phyloP scores from a whole-genome alignment of 2,888 invertebrate genomes.

The Metalampra italica region DNA sequence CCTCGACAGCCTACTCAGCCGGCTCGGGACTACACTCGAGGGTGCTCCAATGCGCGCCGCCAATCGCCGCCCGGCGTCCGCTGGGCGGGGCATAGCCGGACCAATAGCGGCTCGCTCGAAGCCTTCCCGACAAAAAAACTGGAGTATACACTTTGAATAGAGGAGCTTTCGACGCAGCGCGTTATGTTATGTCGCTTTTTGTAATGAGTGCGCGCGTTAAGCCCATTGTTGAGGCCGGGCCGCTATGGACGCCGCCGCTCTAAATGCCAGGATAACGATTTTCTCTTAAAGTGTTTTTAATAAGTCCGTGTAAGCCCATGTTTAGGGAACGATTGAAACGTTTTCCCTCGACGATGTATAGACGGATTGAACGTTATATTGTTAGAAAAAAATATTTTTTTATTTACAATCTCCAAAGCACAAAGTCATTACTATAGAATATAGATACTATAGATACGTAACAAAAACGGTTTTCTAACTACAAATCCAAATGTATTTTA shows the following conservation, averaged over 20 bases:
- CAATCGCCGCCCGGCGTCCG: slow-evolving; percentile 49
- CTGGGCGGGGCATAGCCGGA: slow-evolving; percentile 58
- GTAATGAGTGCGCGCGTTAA: slow-evolving; percentile 78
- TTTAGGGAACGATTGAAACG: slow-evolving; percentile 43
- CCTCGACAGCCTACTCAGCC: slow-evolving; percentile 77
- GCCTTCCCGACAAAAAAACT: slow-evolving; percentile 72
- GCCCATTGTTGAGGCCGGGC: slow-evolving; percentile 75
- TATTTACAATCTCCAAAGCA: background rate
- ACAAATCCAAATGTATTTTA: background rate
- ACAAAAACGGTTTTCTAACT: too few species aligned
- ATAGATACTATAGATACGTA: background rate
- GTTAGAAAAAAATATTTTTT: background rate
- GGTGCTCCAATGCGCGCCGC: slow-evolving; percentile 65
- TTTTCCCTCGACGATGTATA: slow-evolving; percentile 18
- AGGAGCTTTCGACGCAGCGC: slow-evolving; percentile 74
- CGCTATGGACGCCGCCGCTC: slow-evolving; percentile 75
- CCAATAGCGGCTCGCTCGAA: slow-evolving; percentile 53
- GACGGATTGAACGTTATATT: background rate
- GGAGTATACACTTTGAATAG: slow-evolving; percentile 76
- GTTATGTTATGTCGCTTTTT: slow-evolving; percentile 77
- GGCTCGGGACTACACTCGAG: slow-evolving; percentile 63
- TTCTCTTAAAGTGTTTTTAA: slow-evolving; percentile 76
- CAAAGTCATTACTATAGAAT: too few species aligned
- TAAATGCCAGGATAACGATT: slow-evolving; percentile 74
- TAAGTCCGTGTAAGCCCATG: slow-evolving; percentile 69